Evolutionary conservation across 2,797 vertebrate species (phyloP), one percentile per base, ranked within the genome.

Genomic region (Sebastes diaconus): DNA sequence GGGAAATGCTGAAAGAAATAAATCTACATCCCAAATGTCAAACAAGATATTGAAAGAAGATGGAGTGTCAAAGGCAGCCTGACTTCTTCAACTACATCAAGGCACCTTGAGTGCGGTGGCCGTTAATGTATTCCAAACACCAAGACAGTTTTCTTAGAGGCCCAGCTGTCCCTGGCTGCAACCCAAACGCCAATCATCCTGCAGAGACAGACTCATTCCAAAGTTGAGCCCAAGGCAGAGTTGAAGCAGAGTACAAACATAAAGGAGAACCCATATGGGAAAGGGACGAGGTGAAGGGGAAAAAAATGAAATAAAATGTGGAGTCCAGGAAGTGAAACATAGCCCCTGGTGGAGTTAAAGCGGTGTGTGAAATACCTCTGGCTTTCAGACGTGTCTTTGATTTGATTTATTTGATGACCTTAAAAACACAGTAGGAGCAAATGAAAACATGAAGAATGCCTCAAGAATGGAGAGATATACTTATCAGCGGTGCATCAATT

Each of bases 21-120:
- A 88, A 91, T 90, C 87, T 75, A 76, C 81, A 91, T 88, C 83
- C 79, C 63, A 93, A 94, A 94, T 91, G 92, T 90, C 91, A 92
- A 84, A 84, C 83, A 84, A 87, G 84, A 90, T 94, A 85, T 88
- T 80, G 75, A 87, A 87, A 84, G 85, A 87, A 87, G 89, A 90
- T 87, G 79, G 72, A 61, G 77, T 86, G 86, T 91, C 85, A 87
- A 84, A 90, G 79, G 80, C 83, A 86, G 84, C 64, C 30, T 75
- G 87, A 91, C 83, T 72, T 84, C 74, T 87, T 86, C 83, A 73
- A 75, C 85, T 87, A 81, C 87, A 89, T 91, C 83, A 90, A 87
- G 86, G 84, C 81, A 91, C 88, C 79, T 84, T 83, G 72, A 87
- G 83, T 58, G 81, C 14, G 22, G 65, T 75, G 87, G 84, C 82